Evolutionary conservation across 1,140 invertebrate genomes (phyloP), one percentile per base, ranked within the genome.

Genomic region (Magallana ariakensis): DNA sequence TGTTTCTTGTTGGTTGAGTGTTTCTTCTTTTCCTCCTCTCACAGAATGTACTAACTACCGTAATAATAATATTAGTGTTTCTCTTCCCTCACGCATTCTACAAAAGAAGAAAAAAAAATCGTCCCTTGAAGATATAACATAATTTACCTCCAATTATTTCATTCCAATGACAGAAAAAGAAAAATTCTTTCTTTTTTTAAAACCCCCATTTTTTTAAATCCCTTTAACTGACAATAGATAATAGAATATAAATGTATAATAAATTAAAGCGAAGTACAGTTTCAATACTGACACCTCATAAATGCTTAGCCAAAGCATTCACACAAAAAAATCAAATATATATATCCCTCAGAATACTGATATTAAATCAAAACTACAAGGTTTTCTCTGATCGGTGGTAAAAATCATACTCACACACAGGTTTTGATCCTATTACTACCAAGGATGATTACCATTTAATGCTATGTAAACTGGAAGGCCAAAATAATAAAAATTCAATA

Each of bases 401-500:
- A 75, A 33, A 70, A 26, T 46, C 22, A 75, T 75, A 75, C 66
- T 75, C 33, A 75, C 66, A 33, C 66, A 33, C 66, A 75, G 58
- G 9, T 75, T 75, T 4, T 75, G 33, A 75, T 75, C 66, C 66
- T 46, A 26, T 75, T 26, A 26, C 66, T 13, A 26, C 19, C 22
- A 75, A 33, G 19, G 66, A 75, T 75, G 33, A 75, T 75, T 75
- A 75, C 22, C 19, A 75, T 26, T 33, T 75, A 75, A 75, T 26
- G 33, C 66, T 33, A 22, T 26, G 33, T 46, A 46, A 10, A 75
- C 10, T 33, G 66, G 22, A 75, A 26, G 66, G 22, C 22, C 66
- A 75, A 75, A 75, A 26, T 75, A 19, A 75, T 75, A 75, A 33
- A 75, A 75, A 75, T 75, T 75, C 66, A 75, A 75, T 75, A 75